Evolutionary conservation across 2,888 invertebrate genomes (phyloP), one percentile per base, ranked within the genome.

Genomic region (Sycophila texana): DNA sequence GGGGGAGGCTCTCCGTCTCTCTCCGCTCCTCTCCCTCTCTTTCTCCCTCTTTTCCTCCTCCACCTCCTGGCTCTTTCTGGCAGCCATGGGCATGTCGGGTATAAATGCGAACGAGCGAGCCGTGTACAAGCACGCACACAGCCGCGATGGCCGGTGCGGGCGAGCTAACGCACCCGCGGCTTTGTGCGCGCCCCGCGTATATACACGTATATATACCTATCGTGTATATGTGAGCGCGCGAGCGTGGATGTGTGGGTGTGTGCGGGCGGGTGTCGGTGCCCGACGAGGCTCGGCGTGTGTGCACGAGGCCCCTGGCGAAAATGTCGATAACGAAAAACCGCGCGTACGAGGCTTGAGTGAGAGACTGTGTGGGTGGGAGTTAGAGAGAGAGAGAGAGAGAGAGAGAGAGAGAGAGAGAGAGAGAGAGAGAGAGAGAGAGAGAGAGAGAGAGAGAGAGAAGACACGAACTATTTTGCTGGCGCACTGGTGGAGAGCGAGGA

Each of bases 301-400:
- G 58, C 51, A 57, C 61, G 60, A 65, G 67, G 73, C 73, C 71
- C 53, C 80, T 63, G 68, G 87, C 85, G 87, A 88, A 90, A 89
- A 89, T 90, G 90, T 90, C 90, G 89, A 89, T 90, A 90, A 89
- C 89, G 89, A 90, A 90, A 90, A 90, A 90, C 88, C 89, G 86
- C 87, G 83, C 83, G 79, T 82, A 65, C 72, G 66, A 74, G 78
- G 81, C 65, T 53, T 66, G 76, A 68, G 55, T n/a, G 68, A 55
- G 77, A 65, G 30, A n/a, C 49, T 13, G 68, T 13, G 68, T n/a
- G n/a, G 70, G 61, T 58, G 74, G 73, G 70, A 55, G 67, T 16
- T 12, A 77, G 79, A 66, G 49, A 63, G 70, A 65, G 47, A 18
- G 76, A 79, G 39, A 71, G 77, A 72, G 72, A 79, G 80, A 60